A percentile compares a stretch with the other conserved stretches of the same genome.
Conservation (phyloP, 1,140 invertebrate species). For the Hesperophylax magnus region DNA sequence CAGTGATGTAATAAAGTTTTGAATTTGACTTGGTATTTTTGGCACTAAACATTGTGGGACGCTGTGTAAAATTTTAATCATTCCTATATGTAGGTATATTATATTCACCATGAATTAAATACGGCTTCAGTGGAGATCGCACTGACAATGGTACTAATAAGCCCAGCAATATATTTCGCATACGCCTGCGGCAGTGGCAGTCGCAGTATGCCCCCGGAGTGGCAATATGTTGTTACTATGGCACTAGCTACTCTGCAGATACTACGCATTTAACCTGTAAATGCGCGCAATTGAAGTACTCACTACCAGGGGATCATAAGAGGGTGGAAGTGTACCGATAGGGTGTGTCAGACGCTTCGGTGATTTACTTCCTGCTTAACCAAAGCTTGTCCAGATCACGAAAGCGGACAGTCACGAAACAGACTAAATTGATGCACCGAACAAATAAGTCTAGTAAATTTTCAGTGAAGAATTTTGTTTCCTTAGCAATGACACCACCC, state of each 20-base stretch:
- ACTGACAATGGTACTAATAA: constrained; percentile 34
- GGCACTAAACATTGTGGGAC: too few species aligned
- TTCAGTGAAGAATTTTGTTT: neutral
- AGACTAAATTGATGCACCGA: neutral
- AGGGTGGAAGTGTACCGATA: constrained; percentile 26
- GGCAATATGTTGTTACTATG: constrained; percentile 39
- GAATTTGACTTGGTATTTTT: too few species aligned
- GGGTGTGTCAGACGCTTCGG: constrained; percentile 26
- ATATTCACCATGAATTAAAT: constrained; percentile 3
- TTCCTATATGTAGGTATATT: too few species aligned
- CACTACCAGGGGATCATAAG: constrained; percentile 35
- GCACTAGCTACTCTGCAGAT: constrained; percentile 22
- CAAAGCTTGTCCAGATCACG: neutral
- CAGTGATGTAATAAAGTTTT: too few species aligned
- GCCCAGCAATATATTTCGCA: constrained; percentile 36
- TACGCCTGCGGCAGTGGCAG: neutral
- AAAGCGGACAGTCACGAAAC: neutral
- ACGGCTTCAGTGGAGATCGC: constrained; percentile 11
- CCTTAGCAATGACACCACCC: neutral
- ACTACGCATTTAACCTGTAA: constrained; percentile 56
- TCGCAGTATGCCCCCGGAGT: neutral
- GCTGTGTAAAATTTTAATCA: neutral
- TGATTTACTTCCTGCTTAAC: constrained; percentile 49
- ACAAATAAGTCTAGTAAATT: neutral
- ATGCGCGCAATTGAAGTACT: constrained; percentile 54